Conservation (phyloP, 1,140 invertebrate genomes). For the Goniozus legneri region DNA sequence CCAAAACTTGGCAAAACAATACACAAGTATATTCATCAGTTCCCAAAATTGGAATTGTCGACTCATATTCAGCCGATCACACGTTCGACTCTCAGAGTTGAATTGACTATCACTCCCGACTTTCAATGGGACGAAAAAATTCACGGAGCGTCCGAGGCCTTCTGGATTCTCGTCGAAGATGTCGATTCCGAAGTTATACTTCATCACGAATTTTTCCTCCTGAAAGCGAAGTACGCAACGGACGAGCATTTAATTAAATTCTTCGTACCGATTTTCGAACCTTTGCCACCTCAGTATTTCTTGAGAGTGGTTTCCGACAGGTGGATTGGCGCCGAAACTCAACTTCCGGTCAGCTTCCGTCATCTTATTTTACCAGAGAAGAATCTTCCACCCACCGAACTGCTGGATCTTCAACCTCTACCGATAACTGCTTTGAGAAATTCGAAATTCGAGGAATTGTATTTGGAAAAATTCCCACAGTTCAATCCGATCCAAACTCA, state of each 20-base stretch:
- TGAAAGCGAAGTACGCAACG: slow-evolving; percentile 90
- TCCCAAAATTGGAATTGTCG: slow-evolving; percentile 90
- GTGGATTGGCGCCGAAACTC: slow-evolving; percentile 92
- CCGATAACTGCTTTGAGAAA: slow-evolving; percentile 85
- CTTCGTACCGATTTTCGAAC: slow-evolving; percentile 98
- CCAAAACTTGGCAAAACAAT: slow-evolving; percentile 97
- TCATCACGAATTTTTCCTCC: slow-evolving; percentile 96
- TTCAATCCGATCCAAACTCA: slow-evolving; percentile 99
- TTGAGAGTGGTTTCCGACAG: slow-evolving; percentile 76
- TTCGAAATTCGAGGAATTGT: slow-evolving; percentile 80
- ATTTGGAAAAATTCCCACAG: slow-evolving; percentile 81
- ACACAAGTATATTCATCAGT: slow-evolving; percentile 97
- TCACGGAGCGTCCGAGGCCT: slow-evolving; percentile 93
- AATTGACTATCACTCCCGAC: slow-evolving; percentile 97
- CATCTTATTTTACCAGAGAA: slow-evolving; percentile 98
- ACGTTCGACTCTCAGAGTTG: slow-evolving; percentile 87
- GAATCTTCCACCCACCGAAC: slow-evolving; percentile 94
- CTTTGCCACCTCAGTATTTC: slow-evolving; percentile 97
- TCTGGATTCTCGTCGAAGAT: slow-evolving; percentile 99
- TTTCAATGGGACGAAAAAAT: slow-evolving; percentile 99
- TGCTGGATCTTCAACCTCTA: slow-evolving; percentile 95
- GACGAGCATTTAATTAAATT: slow-evolving; percentile 98
- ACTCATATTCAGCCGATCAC: slow-evolving; percentile 98
- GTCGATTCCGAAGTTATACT: slow-evolving; percentile 94
- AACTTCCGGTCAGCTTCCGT: slow-evolving; percentile 95